Evolutionary conservation across 1,140 invertebrate species (phyloP).

Genomic region (Diabrotica undecimpunctata): DNA sequence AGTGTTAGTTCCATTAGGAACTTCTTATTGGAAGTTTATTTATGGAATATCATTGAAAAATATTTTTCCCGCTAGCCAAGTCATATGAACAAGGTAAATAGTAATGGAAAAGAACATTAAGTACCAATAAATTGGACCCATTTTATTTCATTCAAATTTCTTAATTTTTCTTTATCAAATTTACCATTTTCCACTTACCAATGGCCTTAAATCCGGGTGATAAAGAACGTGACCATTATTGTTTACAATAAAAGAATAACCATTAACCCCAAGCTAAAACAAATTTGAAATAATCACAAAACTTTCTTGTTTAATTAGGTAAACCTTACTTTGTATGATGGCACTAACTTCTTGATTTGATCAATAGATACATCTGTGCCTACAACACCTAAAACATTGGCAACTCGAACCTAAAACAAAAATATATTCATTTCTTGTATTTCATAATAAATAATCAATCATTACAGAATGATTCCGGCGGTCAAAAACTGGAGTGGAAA

Average conservation of each 20-base stretch:
- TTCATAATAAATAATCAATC: conserved; percentile 33
- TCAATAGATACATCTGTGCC: conserved; percentile 91
- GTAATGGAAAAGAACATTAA: not conserved
- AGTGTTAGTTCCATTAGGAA: too few relatives aligned
- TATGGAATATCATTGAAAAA: too few relatives aligned
- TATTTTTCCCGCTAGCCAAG: too few relatives aligned
- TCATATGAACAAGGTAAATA: too few relatives aligned
- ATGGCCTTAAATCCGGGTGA: conserved; percentile 93
- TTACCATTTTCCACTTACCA: conserved; percentile 56
- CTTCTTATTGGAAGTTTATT: too few relatives aligned
- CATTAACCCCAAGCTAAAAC: conserved; percentile 88
- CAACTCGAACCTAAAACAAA: conserved; percentile 66
- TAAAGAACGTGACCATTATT: conserved; percentile 96
- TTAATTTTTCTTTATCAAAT: not conserved
- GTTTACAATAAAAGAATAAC: conserved; percentile 93
- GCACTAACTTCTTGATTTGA: conserved; percentile 87
- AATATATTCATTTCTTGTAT: conserved; percentile 44
- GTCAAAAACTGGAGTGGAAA: conserved; percentile 89
- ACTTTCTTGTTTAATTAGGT: not conserved
- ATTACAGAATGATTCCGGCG: conserved; percentile 82
- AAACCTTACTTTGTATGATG: conserved; percentile 77
- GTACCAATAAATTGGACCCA: too few relatives aligned
- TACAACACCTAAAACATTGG: conserved; percentile 88
- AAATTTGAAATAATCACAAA: conserved; percentile 19
- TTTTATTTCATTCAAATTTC: too few relatives aligned